Evolutionary conservation across 2,113 vertebrate species (phyloP).

Genomic region (Megaceryle torquata): DNA sequence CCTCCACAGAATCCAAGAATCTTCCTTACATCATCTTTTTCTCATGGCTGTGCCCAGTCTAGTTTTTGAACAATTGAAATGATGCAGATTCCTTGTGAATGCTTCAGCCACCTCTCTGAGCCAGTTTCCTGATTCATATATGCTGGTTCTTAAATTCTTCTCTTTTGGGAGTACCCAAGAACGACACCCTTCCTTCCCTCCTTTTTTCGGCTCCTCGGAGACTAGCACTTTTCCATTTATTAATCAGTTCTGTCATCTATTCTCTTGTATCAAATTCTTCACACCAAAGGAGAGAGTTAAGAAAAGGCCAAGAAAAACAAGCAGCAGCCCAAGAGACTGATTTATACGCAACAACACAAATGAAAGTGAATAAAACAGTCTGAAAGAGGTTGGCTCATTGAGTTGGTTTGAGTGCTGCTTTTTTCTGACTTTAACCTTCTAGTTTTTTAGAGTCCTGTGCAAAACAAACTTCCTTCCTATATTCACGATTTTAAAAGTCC

Average conservation of each 20-base stretch:
- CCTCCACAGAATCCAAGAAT: not conserved
- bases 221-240: constrained; percentile 33
- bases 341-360: constrained; percentile 8
- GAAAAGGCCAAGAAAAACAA: constrained; percentile 53
- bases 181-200: constrained; percentile 53
- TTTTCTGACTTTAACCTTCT: not conserved
- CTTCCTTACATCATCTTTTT: not conserved
- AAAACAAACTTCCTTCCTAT: not conserved
- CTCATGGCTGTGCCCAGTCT: not conserved
- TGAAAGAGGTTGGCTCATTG: not conserved
- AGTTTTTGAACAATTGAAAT: not conserved
- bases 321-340: not conserved
- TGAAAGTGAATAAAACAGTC: constrained; percentile 29
- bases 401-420: not conserved
- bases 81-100: not conserved
- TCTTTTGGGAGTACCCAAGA: constrained; percentile 22
- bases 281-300: constrained; percentile 16
- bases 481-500: not conserved
- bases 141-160: not conserved
- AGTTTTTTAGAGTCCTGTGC: not conserved
- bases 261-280: constrained; percentile 19
- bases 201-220: not conserved
- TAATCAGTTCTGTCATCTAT: constrained; percentile 11
- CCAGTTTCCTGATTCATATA: not conserved
- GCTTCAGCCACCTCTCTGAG: not conserved